A percentile compares a stretch with the other conserved stretches of the same genome.
These are phyloP conservation scores for Cerceris ruficornis DNA, from an alignment of 2,888 invertebrate genomes.

Conservation along the genomic window DNA sequence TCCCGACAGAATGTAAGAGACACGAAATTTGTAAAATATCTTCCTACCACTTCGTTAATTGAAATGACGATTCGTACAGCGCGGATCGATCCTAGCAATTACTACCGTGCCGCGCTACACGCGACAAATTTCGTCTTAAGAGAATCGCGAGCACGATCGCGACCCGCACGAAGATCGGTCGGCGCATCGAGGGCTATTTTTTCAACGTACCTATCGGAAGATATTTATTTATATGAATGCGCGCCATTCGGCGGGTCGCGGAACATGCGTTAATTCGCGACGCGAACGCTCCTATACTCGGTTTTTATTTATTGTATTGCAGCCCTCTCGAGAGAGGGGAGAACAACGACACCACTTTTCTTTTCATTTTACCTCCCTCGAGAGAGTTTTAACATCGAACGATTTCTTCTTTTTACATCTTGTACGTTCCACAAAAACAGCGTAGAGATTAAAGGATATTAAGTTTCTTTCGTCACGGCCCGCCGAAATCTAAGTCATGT, in stretches of 20 bases:
- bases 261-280: not conserved
- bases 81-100: no score
- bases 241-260: constrained; percentile 8
- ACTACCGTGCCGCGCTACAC: no score
- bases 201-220: constrained; percentile 23
- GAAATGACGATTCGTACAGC: no score
- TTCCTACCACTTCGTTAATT: no score
- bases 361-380: no score
- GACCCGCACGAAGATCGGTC: constrained; percentile 1
- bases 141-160: not conserved
- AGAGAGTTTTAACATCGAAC: not conserved
- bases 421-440: constrained; percentile 6
- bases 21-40: no score
- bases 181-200: constrained; percentile 34
- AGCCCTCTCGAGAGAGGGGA: not conserved
- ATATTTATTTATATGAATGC: constrained; percentile 36
- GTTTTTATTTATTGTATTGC: constrained; percentile 30
- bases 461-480: constrained; percentile 16
- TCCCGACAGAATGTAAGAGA: no score
- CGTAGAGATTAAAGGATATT: constrained; percentile 13
- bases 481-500: constrained; percentile 8
- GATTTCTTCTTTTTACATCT: constrained; percentile 16
- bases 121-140: not conserved
- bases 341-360: not conserved
- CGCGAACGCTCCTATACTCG: not conserved